Percentiles rank a stretch among this genome's conserved stretches.
Evolutionary conservation across 2,888 invertebrate genomes (phyloP).

Genomic region (Eucera pruinosa): DNA sequence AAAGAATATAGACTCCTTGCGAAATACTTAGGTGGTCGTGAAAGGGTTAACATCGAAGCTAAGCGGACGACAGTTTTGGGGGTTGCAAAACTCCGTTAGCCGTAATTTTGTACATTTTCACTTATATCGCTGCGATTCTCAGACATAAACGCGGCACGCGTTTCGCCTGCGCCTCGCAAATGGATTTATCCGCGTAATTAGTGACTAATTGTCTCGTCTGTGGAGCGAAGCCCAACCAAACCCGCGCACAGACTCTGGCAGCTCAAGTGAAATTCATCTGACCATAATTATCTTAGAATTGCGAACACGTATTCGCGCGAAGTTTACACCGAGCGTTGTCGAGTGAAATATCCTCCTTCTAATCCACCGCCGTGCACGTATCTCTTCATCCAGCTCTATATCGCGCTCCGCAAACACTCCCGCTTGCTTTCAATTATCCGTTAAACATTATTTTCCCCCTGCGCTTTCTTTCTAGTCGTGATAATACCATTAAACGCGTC

Average conservation of each 20-base stretch:
- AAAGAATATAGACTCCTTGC: too few relatives aligned
- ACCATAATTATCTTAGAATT: constrained; percentile 36
- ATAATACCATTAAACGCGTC: background rate
- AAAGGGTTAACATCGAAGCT: too few relatives aligned
- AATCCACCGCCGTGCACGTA: too few relatives aligned
- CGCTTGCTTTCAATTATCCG: too few relatives aligned
- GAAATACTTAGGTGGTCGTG: too few relatives aligned
- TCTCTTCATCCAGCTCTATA: too few relatives aligned
- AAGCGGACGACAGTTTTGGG: too few relatives aligned
- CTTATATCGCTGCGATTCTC: too few relatives aligned
- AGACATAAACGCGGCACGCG: background rate
- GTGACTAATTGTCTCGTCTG: constrained; percentile 28
- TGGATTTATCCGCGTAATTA: constrained; percentile 38
- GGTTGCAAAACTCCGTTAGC: too few relatives aligned
- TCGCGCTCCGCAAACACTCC: too few relatives aligned
- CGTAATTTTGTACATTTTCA: too few relatives aligned
- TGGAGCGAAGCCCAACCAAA: background rate
- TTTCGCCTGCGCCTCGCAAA: background rate
- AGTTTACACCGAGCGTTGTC: background rate
- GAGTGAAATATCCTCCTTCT: background rate
- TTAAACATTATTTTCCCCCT: background rate
- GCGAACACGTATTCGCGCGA: background rate
- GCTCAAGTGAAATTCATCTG: too few relatives aligned
- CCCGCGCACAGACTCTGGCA: background rate
- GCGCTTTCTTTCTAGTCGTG: background rate